Conservation (phyloP, 2,888 invertebrate genomes). For the Microctonus hyperodae region DNA sequence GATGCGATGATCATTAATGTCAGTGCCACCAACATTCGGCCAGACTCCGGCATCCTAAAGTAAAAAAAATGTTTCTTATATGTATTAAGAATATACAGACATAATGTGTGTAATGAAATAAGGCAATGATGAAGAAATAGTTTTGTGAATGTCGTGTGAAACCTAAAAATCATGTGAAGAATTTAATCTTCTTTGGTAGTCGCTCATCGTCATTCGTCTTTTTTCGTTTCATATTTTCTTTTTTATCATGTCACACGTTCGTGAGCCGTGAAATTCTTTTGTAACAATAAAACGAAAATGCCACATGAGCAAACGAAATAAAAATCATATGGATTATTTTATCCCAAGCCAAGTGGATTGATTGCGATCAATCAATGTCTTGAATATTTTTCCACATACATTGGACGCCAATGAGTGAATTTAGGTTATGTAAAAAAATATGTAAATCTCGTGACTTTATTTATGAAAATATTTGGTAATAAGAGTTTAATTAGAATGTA, state of each 20-base stretch:
- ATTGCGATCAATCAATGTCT: slow-evolving; percentile 23
- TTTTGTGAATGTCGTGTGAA: neutral
- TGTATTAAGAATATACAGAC: neutral
- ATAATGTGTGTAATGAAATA: neutral
- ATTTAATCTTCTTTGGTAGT: neutral
- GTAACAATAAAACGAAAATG: slow-evolving; percentile 15
- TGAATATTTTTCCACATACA: neutral
- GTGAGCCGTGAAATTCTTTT: slow-evolving; percentile 22
- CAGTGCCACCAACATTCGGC: slow-evolving; percentile 43
- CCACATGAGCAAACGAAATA: neutral
- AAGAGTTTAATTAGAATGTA: no score
- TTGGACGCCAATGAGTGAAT: slow-evolving; percentile 11
- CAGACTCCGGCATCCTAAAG: slow-evolving; percentile 53
- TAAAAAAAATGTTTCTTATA: slow-evolving; percentile 19
- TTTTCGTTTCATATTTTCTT: neutral
- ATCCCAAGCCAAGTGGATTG: slow-evolving; percentile 13
- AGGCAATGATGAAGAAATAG: neutral
- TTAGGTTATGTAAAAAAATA: neutral
- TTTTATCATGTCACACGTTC: slow-evolving; percentile 8
- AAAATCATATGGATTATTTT: slow-evolving; percentile 14
- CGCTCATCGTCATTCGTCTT: neutral
- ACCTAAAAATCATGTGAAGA: slow-evolving; percentile 26
- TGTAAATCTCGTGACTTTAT: no score
- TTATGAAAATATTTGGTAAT: no score
- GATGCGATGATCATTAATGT: slow-evolving; percentile 42